Conservation (phyloP, 2,797 vertebrate genomes). For the Halcyon smyrnensis region DNA sequence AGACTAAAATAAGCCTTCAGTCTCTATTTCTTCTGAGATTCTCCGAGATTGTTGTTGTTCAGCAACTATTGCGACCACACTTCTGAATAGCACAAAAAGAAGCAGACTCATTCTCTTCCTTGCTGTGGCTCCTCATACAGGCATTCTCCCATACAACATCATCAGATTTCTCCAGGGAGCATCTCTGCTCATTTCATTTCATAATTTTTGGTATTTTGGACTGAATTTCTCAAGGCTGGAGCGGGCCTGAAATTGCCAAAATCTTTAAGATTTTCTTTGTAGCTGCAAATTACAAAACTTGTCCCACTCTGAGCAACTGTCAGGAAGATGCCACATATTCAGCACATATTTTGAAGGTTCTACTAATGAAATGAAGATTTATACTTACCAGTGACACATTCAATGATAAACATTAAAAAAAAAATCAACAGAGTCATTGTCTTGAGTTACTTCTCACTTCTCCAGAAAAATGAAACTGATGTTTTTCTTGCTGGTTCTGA, state of each 20-base stretch:
- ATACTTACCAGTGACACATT: constrained; percentile 47
- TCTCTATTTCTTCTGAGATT: not conserved
- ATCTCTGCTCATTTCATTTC: not conserved
- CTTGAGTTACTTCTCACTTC: not conserved
- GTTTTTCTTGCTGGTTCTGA: not conserved
- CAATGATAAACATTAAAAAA: constrained; percentile 3
- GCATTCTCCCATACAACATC: not conserved
- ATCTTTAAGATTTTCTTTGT: not conserved
- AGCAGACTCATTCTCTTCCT: not conserved
- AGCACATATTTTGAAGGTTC: not conserved
- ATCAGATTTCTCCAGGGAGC: not conserved
- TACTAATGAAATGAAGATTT: not conserved
- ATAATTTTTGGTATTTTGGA: not conserved
- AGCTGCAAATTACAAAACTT: not conserved
- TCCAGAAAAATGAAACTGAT: not conserved
- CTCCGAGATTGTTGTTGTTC: not conserved
- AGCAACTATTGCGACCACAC: not conserved
- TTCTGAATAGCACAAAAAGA: not conserved
- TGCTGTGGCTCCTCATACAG: not conserved
- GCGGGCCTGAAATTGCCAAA: not conserved
- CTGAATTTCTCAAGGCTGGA: not conserved
- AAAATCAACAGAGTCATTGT: constrained; percentile 44
- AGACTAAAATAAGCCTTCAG: not conserved
- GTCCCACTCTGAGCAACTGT: not conserved
- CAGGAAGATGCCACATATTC: not conserved